Evolutionary conservation across 2,797 vertebrate species (phyloP), one percentile per base, ranked within the genome.

Genomic region (Hozukius guyotensis): DNA sequence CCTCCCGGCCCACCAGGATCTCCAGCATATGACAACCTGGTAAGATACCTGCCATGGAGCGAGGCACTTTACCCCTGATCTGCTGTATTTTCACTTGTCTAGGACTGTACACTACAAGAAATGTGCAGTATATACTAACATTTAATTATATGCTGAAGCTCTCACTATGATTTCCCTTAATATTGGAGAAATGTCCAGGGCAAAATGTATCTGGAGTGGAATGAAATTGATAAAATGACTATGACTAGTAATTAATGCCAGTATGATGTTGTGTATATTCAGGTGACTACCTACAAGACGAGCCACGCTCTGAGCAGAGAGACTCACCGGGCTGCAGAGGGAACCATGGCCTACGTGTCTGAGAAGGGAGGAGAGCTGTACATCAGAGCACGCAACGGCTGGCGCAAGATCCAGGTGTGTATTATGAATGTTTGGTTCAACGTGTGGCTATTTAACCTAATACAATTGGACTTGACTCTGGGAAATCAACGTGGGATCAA

Each of bases 391-490:
- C 95, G 34, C 82, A 95, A 93, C 1, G 98, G 98, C 38, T 99
- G 98, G 98, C 96, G 94, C 66, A 97, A 97, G 85, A 82, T 99
- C 68, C 97, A 96, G 97, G 97, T 98, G 85, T 70, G 80, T 75
- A 2, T 14, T 24, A 9, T 18, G 18, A 20, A 3, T 38, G 24
- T 59, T 42, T 49, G 32, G 12, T 59, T 32, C 3, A 8, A 25
- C 4, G 8, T 61, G 25, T 64, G 29, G 22, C 14, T 16, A n/a
- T 53, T 53, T 49, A 32, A 22, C n/a, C 9, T 5, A 6, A 31
- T 46, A 6, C 4, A 2, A 34, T 1, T 5, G 24, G 12, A 31
- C 10, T 31, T 27, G 6, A 59, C 8, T 24, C 42, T 8, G 31
- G 55, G 20, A 64, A 46, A 13, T 10, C 36, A 5, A n/a, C 1